phyloP scores from a whole-genome alignment of 2,113 vertebrate genomes.

The Tympanuchus pallidicinctus region DNA sequence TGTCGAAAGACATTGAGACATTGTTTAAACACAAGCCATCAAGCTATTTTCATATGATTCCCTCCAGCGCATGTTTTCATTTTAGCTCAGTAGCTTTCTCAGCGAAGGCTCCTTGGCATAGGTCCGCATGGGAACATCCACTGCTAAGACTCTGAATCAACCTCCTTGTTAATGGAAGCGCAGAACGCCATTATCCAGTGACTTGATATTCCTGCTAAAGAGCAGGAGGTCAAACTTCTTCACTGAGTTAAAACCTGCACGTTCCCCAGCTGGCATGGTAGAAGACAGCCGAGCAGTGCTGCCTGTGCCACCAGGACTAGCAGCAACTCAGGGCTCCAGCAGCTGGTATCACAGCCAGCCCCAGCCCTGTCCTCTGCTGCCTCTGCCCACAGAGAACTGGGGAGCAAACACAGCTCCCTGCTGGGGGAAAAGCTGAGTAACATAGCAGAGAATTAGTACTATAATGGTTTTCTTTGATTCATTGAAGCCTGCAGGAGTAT shows the following conservation, averaged over 20 bases:
- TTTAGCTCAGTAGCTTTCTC: background rate
- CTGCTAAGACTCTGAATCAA: constrained; percentile 31
- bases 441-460: background rate
- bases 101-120: background rate
- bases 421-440: background rate
- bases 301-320: background rate
- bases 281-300: background rate
- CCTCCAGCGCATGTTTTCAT: background rate
- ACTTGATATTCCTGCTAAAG: constrained; percentile 51
- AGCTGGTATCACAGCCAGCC: background rate
- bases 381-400: background rate
- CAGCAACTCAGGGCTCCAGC: background rate
- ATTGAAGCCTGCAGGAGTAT: background rate
- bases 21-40: constrained; percentile 8
- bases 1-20: background rate
- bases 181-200: background rate
- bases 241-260: background rate
- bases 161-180: constrained; percentile 40
- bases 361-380: background rate
- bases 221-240: constrained; percentile 32
- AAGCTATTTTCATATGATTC: constrained; percentile 1
- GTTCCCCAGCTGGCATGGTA: background rate
- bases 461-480: background rate
- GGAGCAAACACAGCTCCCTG: background rate
- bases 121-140: background rate